Evolutionary conservation across 2,797 vertebrate genomes (phyloP), one percentile per base, ranked within the genome.

Genomic region (Coregonus ussuriensis): DNA sequence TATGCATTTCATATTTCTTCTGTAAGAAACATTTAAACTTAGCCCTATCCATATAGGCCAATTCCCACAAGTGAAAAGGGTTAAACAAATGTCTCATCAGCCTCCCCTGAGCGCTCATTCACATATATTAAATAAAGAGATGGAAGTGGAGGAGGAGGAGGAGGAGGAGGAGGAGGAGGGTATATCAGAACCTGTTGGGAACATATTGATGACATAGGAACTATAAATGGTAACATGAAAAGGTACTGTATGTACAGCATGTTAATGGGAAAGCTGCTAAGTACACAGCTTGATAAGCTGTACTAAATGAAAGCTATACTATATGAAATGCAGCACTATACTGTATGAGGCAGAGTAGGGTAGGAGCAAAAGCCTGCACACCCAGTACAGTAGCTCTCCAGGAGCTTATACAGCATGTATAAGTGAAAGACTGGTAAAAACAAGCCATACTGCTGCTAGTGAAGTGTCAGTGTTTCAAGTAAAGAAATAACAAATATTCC

Each of bases 61-160:
- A 56, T 6, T 53, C 15, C 15, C 52, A 53, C 33, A 37, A 41
- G 72, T 29, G 62, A 47, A 73, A 16, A 31, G 21, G 74, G 52
- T 67, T 52, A 53, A 75, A 75, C 62, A 66, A 51, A 72, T 53
- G 47, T 71, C 18, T 52, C 41, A 13, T 71, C 11, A 63, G n/a
- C 18, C 70, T 51, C 47, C n/a, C 41, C n/a, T 52, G 41, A 52
- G 14, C 25, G 21, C 4, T 21, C 21, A 13, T 47, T 25, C 68
- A 6, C 35, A 11, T 71, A 29, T 53, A 41, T 35, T 18, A 41
- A 41, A 70, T 69, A 14, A 51, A 51, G 41, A 52, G 41, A 71
- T 14, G 25, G 47, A 31, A 65, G 18, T n/a, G 13, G 63, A 35
- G 66, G 14, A 31, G 9, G 4, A 25, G 11, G 18, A 9, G 62